Percentiles rank a stretch among this genome's conserved stretches.
phyloP scores from a whole-genome alignment of 2,113 vertebrate species.

The Suricata suricatta region DNA sequence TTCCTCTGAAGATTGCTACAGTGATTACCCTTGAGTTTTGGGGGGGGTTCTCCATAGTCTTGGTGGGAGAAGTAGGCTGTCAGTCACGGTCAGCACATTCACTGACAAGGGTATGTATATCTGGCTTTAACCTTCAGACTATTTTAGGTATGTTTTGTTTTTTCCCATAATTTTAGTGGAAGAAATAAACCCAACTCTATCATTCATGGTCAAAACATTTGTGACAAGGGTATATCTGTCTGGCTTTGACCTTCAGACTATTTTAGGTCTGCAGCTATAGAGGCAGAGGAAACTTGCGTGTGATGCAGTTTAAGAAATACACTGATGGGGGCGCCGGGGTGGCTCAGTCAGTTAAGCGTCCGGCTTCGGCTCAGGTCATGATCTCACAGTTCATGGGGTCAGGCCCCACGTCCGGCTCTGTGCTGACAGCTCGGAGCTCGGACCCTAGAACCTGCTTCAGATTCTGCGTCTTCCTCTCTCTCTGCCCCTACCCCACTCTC shows the following conservation, averaged over 20 bases:
- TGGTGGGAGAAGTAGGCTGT: conserved; percentile 70
- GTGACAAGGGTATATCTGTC: conserved; percentile 66
- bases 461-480: too few relatives aligned
- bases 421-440: too few relatives aligned
- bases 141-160: conserved; percentile 48
- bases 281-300: conserved; percentile 72
- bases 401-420: too few relatives aligned
- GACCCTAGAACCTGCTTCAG: too few relatives aligned
- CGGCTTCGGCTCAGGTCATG: too few relatives aligned
- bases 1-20: background rate
- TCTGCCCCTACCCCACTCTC: too few relatives aligned
- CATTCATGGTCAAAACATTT: conserved; percentile 56
- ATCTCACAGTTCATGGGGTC: too few relatives aligned
- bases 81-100: conserved; percentile 53
- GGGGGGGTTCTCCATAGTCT: background rate
- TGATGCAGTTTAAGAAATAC: conserved; percentile 72
- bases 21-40: conserved; percentile 51
- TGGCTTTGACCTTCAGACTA: conserved; percentile 78
- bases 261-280: conserved; percentile 58
- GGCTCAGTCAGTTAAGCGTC: too few relatives aligned
- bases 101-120: conserved; percentile 61
- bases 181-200: conserved; percentile 64
- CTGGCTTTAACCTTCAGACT: conserved; percentile 79
- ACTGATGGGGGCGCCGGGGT: background rate
- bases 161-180: conserved; percentile 52